A percentile compares a stretch with the other conserved stretches of the same genome.
Evolutionary conservation across 2,797 vertebrate species (phyloP).

Genomic region (Macropodus opercularis): DNA sequence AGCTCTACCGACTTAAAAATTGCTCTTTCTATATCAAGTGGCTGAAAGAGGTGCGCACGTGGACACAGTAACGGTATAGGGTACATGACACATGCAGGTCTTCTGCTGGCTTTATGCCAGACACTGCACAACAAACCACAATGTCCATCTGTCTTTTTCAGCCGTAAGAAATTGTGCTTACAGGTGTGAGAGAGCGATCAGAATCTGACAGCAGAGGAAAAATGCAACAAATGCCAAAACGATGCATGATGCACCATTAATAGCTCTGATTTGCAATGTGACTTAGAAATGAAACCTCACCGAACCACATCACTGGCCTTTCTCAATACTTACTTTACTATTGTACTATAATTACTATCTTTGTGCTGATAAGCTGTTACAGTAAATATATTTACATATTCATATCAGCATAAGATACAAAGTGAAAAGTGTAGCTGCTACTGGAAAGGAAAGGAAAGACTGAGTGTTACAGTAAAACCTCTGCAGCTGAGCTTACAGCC

Average conservation of each 20-base stretch:
- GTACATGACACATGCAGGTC: conserved; percentile 60
- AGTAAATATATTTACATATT: too few species aligned
- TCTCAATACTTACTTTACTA: too few species aligned
- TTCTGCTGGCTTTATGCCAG: conserved; percentile 66
- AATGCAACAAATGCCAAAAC: background rate
- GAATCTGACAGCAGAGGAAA: conserved; percentile 19
- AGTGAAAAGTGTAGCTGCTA: background rate
- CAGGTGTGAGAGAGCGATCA: conserved; percentile 24
- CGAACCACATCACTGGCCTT: too few species aligned
- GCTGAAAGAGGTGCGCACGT: conserved; percentile 25
- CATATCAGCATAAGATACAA: background rate
- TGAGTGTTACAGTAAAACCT: background rate
- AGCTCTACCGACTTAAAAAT: conserved; percentile 9
- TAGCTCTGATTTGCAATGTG: background rate
- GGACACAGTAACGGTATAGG: conserved; percentile 54
- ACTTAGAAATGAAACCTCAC: too few species aligned
- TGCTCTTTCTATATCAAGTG: background rate
- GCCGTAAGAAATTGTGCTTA: conserved; percentile 27
- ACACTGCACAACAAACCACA: conserved; percentile 54
- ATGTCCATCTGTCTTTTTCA: conserved; percentile 63
- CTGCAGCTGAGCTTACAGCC: background rate
- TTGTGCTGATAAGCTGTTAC: too few species aligned
- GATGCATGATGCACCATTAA: background rate
- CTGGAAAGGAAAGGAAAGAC: background rate
- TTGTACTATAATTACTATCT: too few species aligned